phyloP scores from a whole-genome alignment of 2,888 invertebrate species.

The Melanostoma scalare region DNA sequence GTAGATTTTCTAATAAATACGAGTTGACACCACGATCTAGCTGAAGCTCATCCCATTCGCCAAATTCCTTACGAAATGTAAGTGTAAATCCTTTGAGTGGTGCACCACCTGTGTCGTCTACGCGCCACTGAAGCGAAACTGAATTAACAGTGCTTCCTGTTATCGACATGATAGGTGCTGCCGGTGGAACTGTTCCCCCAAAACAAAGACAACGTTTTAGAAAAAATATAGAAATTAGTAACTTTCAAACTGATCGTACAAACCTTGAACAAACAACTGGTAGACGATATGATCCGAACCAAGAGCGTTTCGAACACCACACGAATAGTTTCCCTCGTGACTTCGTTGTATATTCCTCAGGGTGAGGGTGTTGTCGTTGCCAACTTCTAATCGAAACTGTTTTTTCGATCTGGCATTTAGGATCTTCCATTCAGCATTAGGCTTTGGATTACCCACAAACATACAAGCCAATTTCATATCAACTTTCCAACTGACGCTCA shows the following conservation, averaged over 20 bases:
- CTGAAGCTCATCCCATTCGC: conserved; percentile 84
- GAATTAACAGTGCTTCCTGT: conserved; percentile 83
- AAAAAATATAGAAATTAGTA: not conserved
- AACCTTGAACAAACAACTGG: conserved; percentile 84
- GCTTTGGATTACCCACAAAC: conserved; percentile 83
- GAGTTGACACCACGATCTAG: conserved; percentile 84
- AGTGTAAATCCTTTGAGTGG: conserved; percentile 83
- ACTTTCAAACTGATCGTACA: not conserved
- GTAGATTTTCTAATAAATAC: conserved; percentile 87
- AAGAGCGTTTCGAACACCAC: conserved; percentile 83
- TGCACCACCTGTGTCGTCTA: conserved; percentile 84
- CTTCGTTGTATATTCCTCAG: conserved; percentile 83
- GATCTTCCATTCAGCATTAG: conserved; percentile 83
- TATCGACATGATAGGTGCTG: conserved; percentile 83
- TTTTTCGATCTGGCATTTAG: conserved; percentile 81
- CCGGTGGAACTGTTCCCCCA: conserved; percentile 83
- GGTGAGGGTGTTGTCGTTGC: conserved; percentile 82
- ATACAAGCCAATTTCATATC: conserved; percentile 83
- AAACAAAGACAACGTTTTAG: not conserved
- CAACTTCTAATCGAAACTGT: conserved; percentile 81
- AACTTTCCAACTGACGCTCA: conserved; percentile 83
- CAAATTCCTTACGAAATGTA: conserved; percentile 83
- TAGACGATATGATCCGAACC: conserved; percentile 84
- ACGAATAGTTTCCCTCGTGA: conserved; percentile 84
- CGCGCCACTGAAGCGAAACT: conserved; percentile 83